phyloP scores from a whole-genome alignment of 2,888 invertebrate species.

The Chydorus sphaericus region DNA sequence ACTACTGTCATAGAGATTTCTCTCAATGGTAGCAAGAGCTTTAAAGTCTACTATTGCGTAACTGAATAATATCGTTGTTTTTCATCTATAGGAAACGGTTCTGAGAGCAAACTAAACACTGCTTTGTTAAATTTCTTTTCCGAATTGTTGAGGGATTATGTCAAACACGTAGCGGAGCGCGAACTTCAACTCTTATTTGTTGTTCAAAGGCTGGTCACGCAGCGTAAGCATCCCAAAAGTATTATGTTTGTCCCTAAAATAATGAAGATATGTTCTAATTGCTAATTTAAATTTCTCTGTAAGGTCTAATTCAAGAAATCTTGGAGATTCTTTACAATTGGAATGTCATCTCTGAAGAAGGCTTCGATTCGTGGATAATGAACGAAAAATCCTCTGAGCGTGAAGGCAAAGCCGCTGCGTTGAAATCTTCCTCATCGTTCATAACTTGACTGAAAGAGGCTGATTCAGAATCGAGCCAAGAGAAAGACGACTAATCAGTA shows the following conservation, averaged over 20 bases:
- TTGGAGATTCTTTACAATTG: slow-evolving; percentile 64
- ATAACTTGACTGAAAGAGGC: slow-evolving; percentile 51
- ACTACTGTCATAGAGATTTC: no score
- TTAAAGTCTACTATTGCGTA: no score
- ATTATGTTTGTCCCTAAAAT: no score
- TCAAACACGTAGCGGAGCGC: slow-evolving; percentile 48
- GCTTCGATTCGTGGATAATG: slow-evolving; percentile 63
- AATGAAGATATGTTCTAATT: no score
- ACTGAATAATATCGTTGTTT: not conserved
- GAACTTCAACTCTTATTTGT: slow-evolving; percentile 73
- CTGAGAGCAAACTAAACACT: slow-evolving; percentile 28
- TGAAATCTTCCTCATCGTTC: slow-evolving; percentile 55
- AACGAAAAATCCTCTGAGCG: slow-evolving; percentile 51
- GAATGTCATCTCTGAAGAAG: slow-evolving; percentile 61
- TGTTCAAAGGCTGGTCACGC: slow-evolving; percentile 59
- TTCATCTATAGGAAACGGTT: slow-evolving; percentile 13
- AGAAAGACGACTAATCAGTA: no score
- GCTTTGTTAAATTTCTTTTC: slow-evolving; percentile 33
- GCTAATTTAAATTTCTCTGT: no score
- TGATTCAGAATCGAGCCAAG: no score
- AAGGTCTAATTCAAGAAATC: slow-evolving; percentile 60
- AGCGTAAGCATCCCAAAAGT: slow-evolving; percentile 62
- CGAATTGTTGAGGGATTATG: slow-evolving; percentile 49
- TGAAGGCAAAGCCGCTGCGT: slow-evolving; percentile 64
- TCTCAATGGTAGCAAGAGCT: no score